Evolutionary conservation across 1,140 invertebrate species (phyloP), one percentile per base, ranked within the genome.

Genomic region (Phortica variegata): DNA sequence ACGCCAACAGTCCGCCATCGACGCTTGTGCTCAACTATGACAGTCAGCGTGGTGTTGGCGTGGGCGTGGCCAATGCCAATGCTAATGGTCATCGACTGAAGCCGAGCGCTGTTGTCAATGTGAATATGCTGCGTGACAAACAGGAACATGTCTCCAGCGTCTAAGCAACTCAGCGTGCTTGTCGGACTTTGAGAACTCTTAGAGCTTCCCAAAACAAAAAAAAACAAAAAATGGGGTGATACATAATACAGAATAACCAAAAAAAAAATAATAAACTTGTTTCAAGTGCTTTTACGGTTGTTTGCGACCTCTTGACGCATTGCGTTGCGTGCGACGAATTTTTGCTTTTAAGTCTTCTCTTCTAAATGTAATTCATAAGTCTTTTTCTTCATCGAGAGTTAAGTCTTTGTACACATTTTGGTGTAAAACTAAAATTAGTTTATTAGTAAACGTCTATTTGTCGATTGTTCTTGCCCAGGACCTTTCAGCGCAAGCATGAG

Each of bases 141-240:
- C 56, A 68, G 21, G 68, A 71, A 49, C 50, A 48, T n/a, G 60
- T 66, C 20, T 71, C 66, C 21, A 71, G 62, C 41, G 66, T 71
- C 49, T 71, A 63, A 69, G 55, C 49, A n/a, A n/a, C n/a, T n/a
- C n/a, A n/a, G n/a, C n/a, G n/a, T n/a, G n/a, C n/a, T n/a, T n/a
- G n/a, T n/a, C n/a, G n/a, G 62, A 54, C 61, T 61, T 37, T 45
- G 60, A 54, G 63, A 43, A 50, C 60, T 68, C 52, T 47, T 42
- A 60, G 63, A 60, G 63, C 38, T 59, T 42, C 43, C 50, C 32
- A 49, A 54, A 44, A 47, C 31, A 20, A 21, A 56, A 19, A 50
- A 37, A 49, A 12, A 17, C 23, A 38, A 13, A 42, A 15, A 34
- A 34, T 29, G 12, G 26, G 6, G 12, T 12, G 26, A 12, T 29